Evolutionary conservation across 2,888 invertebrate species (phyloP), one percentile per base, ranked within the genome.

Genomic region (Amaurobius ferox): DNA sequence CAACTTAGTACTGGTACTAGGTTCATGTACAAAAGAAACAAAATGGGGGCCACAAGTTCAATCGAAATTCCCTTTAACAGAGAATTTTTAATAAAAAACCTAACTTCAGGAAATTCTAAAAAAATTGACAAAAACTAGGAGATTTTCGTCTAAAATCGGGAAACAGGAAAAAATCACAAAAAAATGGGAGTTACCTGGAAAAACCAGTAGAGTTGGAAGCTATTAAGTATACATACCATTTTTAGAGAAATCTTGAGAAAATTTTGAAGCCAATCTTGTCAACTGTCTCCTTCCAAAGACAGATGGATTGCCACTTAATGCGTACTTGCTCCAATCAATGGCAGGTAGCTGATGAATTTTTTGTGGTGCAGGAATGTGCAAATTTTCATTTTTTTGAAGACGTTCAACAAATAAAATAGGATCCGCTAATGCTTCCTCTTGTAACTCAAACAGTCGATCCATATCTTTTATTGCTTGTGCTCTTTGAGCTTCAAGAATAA

Each of bases 401-500:
- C 94, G 94, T 29, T 94, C 93, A 11, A 96, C 92, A 91, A 96
- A 95, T 1, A 91, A 91, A 72, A 94, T 91, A 0, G 97, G 97
- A 90, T 96, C 94, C 32, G 94, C 92, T 78, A 95, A 90, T 0
- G 95, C 95, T 88, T 93, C 92, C 79, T 93, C 93, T 90, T 94
- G 94, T 6, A 94, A 92, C 74, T 94, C 92, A 29, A 94, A 92
- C 67, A 97, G 92, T 87, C 93, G 93, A 89, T 96, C 96, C 83
- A 96, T 94, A 90, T 97, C 92, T 35, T 90, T 86, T 6, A 91
- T 89, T 13, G 92, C 91, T 88, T 90, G 89, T n/a, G 90, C 93
- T 89, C 95, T 93, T 91, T 96, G 96, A 0, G 95, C 94, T 92
- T 96, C 95, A 19, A 98, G 92, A 81, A 95, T 92, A 0, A 95